phyloP scores from a whole-genome alignment of 2,113 vertebrate genomes.

The Oryzias javanicus region DNA sequence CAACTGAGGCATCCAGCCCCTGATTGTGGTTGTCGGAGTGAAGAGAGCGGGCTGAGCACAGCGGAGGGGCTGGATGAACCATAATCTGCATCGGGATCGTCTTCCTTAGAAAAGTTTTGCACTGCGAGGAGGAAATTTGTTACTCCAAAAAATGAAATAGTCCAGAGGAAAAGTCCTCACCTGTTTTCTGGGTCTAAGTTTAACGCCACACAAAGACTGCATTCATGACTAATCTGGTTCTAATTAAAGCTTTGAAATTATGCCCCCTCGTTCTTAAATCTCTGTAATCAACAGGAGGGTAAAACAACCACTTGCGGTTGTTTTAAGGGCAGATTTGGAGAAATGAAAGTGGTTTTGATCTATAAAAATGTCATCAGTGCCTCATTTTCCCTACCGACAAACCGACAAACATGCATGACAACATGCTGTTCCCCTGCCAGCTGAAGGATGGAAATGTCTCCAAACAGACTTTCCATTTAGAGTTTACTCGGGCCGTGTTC shows the following conservation, averaged over 20 bases:
- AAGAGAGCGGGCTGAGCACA: constrained; percentile 19
- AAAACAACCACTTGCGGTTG: not conserved
- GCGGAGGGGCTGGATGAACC: constrained; percentile 15
- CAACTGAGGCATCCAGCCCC: constrained; percentile 32
- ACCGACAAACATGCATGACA: too few species aligned
- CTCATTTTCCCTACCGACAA: too few species aligned
- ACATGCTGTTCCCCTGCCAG: too few species aligned
- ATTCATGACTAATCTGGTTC: not conserved
- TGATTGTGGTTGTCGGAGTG: constrained; percentile 22
- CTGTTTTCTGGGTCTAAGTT: not conserved
- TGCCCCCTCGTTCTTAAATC: not conserved
- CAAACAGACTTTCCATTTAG: too few species aligned
- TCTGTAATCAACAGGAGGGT: not conserved
- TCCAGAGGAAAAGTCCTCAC: not conserved
- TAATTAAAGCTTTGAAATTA: not conserved
- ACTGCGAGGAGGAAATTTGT: not conserved
- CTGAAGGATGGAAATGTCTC: too few species aligned
- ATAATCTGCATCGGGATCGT: not conserved
- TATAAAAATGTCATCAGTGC: too few species aligned
- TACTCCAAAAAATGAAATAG: not conserved
- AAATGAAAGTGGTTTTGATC: too few species aligned
- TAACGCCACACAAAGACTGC: not conserved
- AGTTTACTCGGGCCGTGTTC: too few species aligned
- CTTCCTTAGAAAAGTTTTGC: not conserved
- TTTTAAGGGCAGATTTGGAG: not conserved